Percentiles rank a stretch among this genome's conserved stretches.
Conservation (phyloP, 2,113 vertebrate species). For the Holacanthus passer region DNA sequence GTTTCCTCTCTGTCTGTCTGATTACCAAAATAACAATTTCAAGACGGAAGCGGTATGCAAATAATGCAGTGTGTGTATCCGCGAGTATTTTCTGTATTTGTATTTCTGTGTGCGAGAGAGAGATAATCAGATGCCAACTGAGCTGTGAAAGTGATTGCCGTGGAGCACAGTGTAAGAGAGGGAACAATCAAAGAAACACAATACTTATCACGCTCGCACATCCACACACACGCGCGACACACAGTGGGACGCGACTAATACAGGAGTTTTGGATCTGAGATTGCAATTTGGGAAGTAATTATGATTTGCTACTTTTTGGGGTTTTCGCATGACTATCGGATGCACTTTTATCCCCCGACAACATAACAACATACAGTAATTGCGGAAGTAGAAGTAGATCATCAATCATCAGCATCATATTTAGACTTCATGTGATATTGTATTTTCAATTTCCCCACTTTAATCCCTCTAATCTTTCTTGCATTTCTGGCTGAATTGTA, state of each 20-base stretch:
- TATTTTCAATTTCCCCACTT: background rate
- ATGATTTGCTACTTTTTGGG: conserved; percentile 49
- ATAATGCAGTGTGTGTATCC: conserved; percentile 60
- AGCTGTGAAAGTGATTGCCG: conserved; percentile 78
- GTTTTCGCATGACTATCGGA: conserved; percentile 35
- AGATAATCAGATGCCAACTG: conserved; percentile 79
- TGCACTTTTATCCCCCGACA: conserved; percentile 23
- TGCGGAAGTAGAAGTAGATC: background rate
- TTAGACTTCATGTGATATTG: background rate
- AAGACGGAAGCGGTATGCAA: conserved; percentile 70
- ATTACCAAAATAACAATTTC: conserved; percentile 76
- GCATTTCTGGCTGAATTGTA: background rate
- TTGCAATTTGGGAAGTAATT: conserved; percentile 64
- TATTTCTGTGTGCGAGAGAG: conserved; percentile 61
- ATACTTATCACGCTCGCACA: conserved; percentile 50
- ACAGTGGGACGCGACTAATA: conserved; percentile 45
- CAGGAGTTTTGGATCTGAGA: conserved; percentile 49
- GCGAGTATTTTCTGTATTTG: conserved; percentile 59
- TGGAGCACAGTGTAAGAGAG: conserved; percentile 66
- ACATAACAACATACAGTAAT: conserved; percentile 3
- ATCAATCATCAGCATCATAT: conserved; percentile 12
- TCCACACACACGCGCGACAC: conserved; percentile 23
- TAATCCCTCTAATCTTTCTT: background rate
- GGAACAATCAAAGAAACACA: conserved; percentile 68
- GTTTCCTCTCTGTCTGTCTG: conserved; percentile 70